Evolutionary conservation across 1,140 invertebrate species (phyloP).

Genomic region (Adoxophyes honmai): DNA sequence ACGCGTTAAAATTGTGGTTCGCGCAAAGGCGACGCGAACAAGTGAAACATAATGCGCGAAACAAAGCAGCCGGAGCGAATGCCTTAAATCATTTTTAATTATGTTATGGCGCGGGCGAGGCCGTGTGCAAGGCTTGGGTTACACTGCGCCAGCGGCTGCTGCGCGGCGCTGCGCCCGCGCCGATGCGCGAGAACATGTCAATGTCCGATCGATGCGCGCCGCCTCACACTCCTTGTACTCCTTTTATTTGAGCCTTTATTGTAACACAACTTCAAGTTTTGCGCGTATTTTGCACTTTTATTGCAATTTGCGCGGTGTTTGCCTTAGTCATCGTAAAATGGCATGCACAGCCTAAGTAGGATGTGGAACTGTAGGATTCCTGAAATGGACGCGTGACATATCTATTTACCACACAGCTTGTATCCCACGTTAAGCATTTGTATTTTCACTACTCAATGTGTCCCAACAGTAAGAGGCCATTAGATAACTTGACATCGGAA

Average conservation of each 20-base stretch:
- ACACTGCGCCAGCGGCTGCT: slow-evolving; percentile 35
- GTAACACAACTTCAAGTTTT: background rate
- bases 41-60: slow-evolving; percentile 75
- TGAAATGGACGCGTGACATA: too few relatives aligned
- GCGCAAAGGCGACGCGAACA: slow-evolving; percentile 63
- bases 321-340: background rate
- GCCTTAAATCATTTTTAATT: slow-evolving; percentile 77
- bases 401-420: too few relatives aligned
- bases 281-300: background rate
- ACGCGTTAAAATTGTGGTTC: slow-evolving; percentile 63
- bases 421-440: too few relatives aligned
- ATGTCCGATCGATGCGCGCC: background rate
- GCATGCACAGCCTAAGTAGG: too few relatives aligned
- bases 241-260: slow-evolving; percentile 8
- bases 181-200: slow-evolving; percentile 11
- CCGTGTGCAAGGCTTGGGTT: slow-evolving; percentile 49
- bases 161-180: slow-evolving; percentile 30
- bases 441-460: too few relatives aligned
- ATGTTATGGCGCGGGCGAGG: slow-evolving; percentile 68
- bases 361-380: too few relatives aligned
- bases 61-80: slow-evolving; percentile 76
- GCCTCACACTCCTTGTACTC: background rate
- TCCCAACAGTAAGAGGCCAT: too few relatives aligned
- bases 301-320: too few relatives aligned
- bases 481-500: too few relatives aligned